Evolutionary conservation across 2,113 vertebrate genomes (phyloP), one percentile per base, ranked within the genome.

Genomic region (Propithecus coquereli): DNA sequence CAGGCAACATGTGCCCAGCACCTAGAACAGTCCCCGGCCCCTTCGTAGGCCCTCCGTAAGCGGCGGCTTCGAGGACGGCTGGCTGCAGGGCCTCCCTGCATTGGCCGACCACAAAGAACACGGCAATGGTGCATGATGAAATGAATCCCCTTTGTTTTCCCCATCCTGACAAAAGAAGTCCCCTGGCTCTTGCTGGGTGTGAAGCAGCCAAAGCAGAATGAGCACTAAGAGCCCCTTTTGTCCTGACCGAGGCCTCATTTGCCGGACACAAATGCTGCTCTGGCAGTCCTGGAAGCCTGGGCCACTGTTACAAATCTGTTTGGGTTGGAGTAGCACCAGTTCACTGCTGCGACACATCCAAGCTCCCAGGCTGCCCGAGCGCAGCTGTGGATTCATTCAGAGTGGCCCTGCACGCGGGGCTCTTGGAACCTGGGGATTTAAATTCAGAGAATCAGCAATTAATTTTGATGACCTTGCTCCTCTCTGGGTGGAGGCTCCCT

Each of bases 391-490:
- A 98, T 97, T 97, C 98, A 98, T 96, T 97, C 96, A 95, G 97
- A 97, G 96, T 52, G 93, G 97, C 82, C 73, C 94, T 83, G 92
- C 66, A 81, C 95, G 61, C 54, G 45, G 89, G 97, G 94, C 94
- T 97, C 97, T 80, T 84, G 0, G 40, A 77, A 84, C 97, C 90
- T 88, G 43, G 47, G 95, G 97, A 95, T 97, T 93, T 87, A 79
- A 97, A 96, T 97, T 95, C 92, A 96, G 94, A 96, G 92, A 96
- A 87, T 98, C 98, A 98, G 97, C 96, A 96, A 90, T 94, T 98
- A 76, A 95, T 98, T 98, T 93, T 77, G 97, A 98, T 98, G 97
- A 97, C 59, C 96, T 95, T 80, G 88, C 95, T 87, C 93, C 91
- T 91, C 97, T 90, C 68, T 54, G 12, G 90, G 91, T 97, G 59